Percentiles rank a stretch among this genome's conserved stretches.
phyloP scores from a whole-genome alignment of 23 tunicate genomes.

The Styela plicata region DNA sequence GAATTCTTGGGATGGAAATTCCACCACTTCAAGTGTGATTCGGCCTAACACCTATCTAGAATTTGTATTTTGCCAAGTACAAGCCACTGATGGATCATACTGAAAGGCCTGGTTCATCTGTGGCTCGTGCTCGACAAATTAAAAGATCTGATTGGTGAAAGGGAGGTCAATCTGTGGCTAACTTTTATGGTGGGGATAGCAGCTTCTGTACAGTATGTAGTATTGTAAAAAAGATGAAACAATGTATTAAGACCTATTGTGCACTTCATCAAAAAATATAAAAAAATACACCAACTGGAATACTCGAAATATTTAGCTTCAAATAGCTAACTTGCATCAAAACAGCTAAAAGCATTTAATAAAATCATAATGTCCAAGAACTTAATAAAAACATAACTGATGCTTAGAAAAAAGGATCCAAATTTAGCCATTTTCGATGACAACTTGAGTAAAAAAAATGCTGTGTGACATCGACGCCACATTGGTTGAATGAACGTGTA shows the following conservation, averaged over 20 bases:
- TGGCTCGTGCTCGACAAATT: no score
- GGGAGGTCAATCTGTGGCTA: no score
- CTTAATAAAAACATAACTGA: background rate
- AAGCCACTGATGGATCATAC: no score
- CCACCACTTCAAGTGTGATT: no score
- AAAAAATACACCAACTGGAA: background rate
- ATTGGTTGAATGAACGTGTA: no score
- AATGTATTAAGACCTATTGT: background rate
- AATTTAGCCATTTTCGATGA: background rate
- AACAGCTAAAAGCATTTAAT: constrained; percentile 24
- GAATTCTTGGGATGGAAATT: no score
- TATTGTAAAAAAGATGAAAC: background rate
- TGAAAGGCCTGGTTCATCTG: no score
- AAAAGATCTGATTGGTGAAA: no score
- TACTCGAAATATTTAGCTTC: background rate
- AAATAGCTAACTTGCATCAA: background rate
- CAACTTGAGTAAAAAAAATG: background rate
- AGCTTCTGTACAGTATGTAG: background rate
- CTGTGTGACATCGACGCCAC: background rate
- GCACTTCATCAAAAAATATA: background rate
- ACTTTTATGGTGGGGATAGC: background rate
- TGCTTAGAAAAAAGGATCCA: background rate
- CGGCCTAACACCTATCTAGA: no score
- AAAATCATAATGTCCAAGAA: background rate
- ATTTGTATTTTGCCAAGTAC: no score